Base-by-base conservation (phyloP, 2,113 vertebrate species). In the Poecile atricapillus region DNA sequence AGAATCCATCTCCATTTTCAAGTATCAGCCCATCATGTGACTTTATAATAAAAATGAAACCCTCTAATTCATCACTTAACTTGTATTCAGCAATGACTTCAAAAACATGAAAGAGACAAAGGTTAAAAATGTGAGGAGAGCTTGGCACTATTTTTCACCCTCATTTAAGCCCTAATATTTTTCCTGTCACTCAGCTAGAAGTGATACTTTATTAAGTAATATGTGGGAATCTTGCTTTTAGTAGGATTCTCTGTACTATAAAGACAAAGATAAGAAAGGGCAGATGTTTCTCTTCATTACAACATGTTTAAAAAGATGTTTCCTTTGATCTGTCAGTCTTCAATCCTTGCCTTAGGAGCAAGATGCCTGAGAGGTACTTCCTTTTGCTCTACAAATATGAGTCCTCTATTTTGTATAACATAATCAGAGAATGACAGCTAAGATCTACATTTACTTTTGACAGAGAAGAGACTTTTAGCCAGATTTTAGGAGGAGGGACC, bases 71-170 rank as follows among this genome's bases (percentile, higher is more conserved):
- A 30, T 69, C 53, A 15, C 13, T 60, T 82, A 37, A 20, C 7
- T 60, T 81, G 7, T 56, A 53, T 49, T 87, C 55, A 80, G 11
- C 1, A 4, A 13, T 78, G n/a, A 41, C 2, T 56, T 78, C 35
- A 84, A 64, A 77, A 23, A 5, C 27, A 24, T 71, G 46, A 65
- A 56, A 62, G 24, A 67, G 22, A 41, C 33, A 92, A 74, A 91
- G 18, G 6, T 69, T 87, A 15, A 28, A 59, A 41, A 35, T 55
- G 7, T 64, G 33, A 13, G 35, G 18, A 55, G 69, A 93, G 80
- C 2, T 17, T 76, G 7, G 9, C 16, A 27, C 9, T 52, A n/a
- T 37, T 64, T 67, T 2, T 0, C 21, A 15, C 4, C 4, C 10
- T 79, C 22, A 8, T 50, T 87, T 68, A 69, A 78, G 2, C 17